Percentiles rank a stretch among this genome's conserved stretches.
These are phyloP conservation scores for Monodelphis domestica DNA, from an alignment of 2,797 vertebrate genomes.

Conservation along the genomic window DNA sequence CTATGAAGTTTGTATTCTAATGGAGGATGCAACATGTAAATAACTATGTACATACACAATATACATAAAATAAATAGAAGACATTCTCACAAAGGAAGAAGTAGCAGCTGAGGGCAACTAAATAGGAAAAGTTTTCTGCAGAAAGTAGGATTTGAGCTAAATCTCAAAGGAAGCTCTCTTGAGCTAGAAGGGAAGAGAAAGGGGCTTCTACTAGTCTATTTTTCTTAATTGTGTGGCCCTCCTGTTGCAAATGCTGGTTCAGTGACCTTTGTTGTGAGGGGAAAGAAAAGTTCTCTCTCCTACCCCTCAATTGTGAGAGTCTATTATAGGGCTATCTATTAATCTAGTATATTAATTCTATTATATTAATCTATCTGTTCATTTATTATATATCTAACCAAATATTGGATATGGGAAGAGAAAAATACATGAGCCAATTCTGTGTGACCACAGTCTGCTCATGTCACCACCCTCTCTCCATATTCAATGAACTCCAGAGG, in stretches of 20 bases:
- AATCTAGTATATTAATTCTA: no score
- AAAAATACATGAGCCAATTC: neutral
- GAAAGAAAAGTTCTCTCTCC: neutral
- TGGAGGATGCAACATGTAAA: neutral
- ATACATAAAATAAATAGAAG: no score
- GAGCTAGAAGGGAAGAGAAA: neutral
- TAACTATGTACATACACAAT: neutral
- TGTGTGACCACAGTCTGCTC: neutral
- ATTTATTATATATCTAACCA: no score
- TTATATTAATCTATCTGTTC: no score
- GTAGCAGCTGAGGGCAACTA: no score
- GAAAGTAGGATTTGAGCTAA: neutral
- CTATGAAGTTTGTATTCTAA: neutral
- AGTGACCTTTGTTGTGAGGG: neutral
- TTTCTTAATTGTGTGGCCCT: neutral
- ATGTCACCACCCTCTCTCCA: neutral
- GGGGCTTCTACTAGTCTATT: neutral
- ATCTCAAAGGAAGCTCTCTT: neutral
- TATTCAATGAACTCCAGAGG: neutral
- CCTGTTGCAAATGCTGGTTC: neutral
- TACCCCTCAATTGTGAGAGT: neutral
- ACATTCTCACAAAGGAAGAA: no score
- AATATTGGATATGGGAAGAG: neutral
- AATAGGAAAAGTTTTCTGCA: no score
- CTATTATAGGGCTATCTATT: neutral